Evolutionary conservation across 1,140 invertebrate species (phyloP).

Genomic region (Harpegnathos saltator): DNA sequence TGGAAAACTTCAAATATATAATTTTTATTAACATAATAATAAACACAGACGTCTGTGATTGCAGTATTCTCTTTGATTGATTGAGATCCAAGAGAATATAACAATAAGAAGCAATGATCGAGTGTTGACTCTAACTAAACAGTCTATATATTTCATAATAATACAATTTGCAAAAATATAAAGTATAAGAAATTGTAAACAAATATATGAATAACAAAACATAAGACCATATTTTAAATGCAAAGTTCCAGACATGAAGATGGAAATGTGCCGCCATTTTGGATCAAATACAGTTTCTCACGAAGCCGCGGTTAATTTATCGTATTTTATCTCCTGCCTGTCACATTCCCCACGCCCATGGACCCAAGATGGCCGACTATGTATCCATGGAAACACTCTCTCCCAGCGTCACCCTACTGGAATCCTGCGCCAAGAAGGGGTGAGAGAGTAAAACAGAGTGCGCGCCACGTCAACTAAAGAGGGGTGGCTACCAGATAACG

Average conservation of each 20-base stretch:
- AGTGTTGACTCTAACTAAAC: too few species aligned
- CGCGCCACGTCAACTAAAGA: slow-evolving; percentile 35
- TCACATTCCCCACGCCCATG: slow-evolving; percentile 67
- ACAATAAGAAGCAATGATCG: too few species aligned
- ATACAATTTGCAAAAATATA: not conserved
- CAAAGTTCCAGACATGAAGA: not conserved
- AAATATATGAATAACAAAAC: not conserved
- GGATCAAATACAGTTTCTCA: slow-evolving; percentile 5
- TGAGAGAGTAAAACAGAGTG: slow-evolving; percentile 57
- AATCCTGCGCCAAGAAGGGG: slow-evolving; percentile 50
- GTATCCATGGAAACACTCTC: slow-evolving; percentile 75
- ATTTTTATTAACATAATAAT: not conserved
- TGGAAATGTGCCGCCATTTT: slow-evolving; percentile 66
- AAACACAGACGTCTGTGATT: too few species aligned
- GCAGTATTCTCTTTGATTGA: too few species aligned
- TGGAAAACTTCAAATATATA: not conserved
- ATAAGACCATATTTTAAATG: not conserved
- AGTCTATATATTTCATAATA: not conserved
- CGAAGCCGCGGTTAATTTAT: slow-evolving; percentile 66
- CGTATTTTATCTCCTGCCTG: slow-evolving; percentile 65
- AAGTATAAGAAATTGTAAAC: not conserved
- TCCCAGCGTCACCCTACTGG: slow-evolving; percentile 29
- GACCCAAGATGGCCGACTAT: slow-evolving; percentile 62
- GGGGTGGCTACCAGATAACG: slow-evolving; percentile 58
- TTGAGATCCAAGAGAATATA: too few species aligned